Conservation (phyloP, 1,140 invertebrate species). For the Tyrophagus putrescentiae region DNA sequence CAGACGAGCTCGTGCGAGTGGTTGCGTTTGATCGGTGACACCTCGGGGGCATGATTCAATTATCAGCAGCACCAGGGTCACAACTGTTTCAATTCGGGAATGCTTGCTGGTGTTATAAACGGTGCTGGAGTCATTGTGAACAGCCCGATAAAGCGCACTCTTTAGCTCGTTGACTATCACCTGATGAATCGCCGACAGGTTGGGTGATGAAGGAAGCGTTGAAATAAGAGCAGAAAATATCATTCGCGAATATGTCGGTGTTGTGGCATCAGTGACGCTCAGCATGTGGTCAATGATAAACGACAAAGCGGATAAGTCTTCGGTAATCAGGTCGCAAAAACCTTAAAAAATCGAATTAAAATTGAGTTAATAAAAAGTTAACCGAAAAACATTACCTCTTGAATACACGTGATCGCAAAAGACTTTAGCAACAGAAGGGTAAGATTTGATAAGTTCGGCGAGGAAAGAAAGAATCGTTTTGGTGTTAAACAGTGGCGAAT, state of each 20-base stretch:
- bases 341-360: not conserved
- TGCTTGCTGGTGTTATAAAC: slow-evolving; percentile 66
- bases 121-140: slow-evolving; percentile 50
- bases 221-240: slow-evolving; percentile 47
- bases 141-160: slow-evolving; percentile 51
- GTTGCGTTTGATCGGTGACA: slow-evolving; percentile 31
- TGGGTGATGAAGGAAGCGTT: slow-evolving; percentile 58
- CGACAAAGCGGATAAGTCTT: slow-evolving; percentile 55
- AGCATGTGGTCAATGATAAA: slow-evolving; percentile 65
- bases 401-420: slow-evolving; percentile 57
- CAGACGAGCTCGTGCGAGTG: not conserved
- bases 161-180: slow-evolving; percentile 58
- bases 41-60: slow-evolving; percentile 61
- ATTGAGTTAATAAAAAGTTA: slow-evolving; percentile 25
- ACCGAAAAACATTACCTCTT: slow-evolving; percentile 14
- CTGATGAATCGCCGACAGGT: slow-evolving; percentile 60
- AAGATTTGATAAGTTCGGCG: slow-evolving; percentile 65
- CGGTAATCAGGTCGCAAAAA: slow-evolving; percentile 42
- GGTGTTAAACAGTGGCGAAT: not conserved
- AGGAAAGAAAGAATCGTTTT: slow-evolving; percentile 53
- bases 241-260: slow-evolving; percentile 54
- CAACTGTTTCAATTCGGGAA: slow-evolving; percentile 55
- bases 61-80: slow-evolving; percentile 60
- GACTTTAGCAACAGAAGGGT: slow-evolving; percentile 54
- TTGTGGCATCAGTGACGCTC: slow-evolving; percentile 52